Evolutionary conservation across 1,140 invertebrate genomes (phyloP).

Genomic region (Cydia amplana): DNA sequence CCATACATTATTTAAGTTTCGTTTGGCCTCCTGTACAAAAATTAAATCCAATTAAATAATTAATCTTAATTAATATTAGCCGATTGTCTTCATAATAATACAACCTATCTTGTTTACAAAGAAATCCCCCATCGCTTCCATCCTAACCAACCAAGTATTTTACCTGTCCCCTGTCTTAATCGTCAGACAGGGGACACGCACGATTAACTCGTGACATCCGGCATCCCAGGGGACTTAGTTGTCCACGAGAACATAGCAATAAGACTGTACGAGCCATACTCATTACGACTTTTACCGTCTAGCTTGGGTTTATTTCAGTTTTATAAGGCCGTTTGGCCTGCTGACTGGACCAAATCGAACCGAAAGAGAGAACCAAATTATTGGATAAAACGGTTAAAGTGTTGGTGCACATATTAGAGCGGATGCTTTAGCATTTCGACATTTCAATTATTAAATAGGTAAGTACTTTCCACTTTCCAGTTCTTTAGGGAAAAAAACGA

Average conservation of each 20-base stretch:
- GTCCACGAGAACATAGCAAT: neutral
- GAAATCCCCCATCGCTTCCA: neutral
- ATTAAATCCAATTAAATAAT: neutral
- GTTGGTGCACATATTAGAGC: neutral
- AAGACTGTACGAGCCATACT: neutral
- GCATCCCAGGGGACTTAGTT: constrained; percentile 5
- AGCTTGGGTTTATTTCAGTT: neutral
- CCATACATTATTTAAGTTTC: no score
- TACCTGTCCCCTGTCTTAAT: constrained; percentile 1
- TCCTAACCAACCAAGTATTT: neutral
- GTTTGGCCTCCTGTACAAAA: no score
- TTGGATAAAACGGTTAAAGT: neutral
- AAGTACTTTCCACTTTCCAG: no score
- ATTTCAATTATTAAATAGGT: no score
- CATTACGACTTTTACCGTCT: neutral
- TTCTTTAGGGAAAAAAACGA: no score
- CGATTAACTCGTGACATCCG: constrained; percentile 1
- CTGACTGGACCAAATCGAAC: neutral
- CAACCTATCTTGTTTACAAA: neutral
- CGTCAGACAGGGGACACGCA: constrained; percentile 1
- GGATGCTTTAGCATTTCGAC: no score
- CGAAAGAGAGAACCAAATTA: neutral
- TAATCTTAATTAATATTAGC: neutral
- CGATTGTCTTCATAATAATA: neutral
- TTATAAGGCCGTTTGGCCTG: neutral